phyloP scores from a whole-genome alignment of 2,888 invertebrate genomes.

The Rotaria macrura region DNA sequence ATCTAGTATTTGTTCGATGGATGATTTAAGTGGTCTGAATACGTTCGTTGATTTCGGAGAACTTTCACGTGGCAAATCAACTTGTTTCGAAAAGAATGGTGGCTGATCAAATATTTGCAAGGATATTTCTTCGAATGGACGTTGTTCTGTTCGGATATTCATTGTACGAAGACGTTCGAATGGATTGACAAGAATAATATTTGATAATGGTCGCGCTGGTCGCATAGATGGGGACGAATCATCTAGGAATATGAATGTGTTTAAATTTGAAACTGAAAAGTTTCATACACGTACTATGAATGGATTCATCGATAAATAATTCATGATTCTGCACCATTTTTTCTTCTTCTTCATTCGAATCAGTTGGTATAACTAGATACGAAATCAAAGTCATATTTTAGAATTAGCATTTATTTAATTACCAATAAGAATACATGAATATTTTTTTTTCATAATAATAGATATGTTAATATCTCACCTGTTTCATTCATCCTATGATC shows the following conservation, averaged over 20 bases:
- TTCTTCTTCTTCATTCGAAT: background rate
- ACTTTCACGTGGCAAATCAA: background rate
- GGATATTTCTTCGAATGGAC: background rate
- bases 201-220: background rate
- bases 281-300: background rate
- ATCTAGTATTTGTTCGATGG: background rate
- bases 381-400: too few species aligned
- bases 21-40: too few species aligned
- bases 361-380: background rate
- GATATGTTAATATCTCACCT: background rate
- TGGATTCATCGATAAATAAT: background rate
- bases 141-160: background rate
- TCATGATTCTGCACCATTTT: background rate
- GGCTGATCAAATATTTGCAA: background rate
- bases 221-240: background rate
- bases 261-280: too few species aligned
- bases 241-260: background rate
- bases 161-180: background rate
- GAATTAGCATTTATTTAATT: too few species aligned
- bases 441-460: too few species aligned
- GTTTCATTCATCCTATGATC: background rate
- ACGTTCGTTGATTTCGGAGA: background rate
- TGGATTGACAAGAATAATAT: background rate
- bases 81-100: background rate
- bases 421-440: too few species aligned